Evolutionary conservation across 2,888 invertebrate genomes (phyloP).

Genomic region (Phengaris alcon): DNA sequence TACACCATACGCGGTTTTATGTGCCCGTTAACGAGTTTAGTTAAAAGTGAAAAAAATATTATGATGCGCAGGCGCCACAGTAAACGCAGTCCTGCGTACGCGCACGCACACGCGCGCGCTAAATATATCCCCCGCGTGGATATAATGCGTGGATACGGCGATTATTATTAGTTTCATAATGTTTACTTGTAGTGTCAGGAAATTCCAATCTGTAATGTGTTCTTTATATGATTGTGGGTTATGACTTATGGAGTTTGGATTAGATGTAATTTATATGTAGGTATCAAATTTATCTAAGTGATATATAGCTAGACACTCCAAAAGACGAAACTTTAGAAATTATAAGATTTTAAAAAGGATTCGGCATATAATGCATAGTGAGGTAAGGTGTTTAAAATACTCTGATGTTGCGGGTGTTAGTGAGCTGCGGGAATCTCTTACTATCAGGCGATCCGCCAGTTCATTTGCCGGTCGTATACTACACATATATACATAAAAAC

Average conservation of each 20-base stretch:
- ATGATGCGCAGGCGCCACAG: constrained; percentile 53
- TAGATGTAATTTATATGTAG: no score
- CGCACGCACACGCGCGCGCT: constrained; percentile 34
- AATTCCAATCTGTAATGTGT: constrained; percentile 10
- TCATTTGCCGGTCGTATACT: no score
- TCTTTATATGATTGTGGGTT: not conserved
- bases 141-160: constrained; percentile 48
- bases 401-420: no score
- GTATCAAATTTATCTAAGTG: no score
- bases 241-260: not conserved
- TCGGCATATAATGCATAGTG: no score
- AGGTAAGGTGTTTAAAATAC: no score
- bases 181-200: not conserved
- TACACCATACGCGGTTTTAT: constrained; percentile 6
- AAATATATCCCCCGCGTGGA: constrained; percentile 42
- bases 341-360: no score
- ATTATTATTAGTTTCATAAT: constrained; percentile 31
- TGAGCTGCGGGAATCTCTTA: no score
- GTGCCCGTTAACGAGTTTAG: constrained; percentile 20
- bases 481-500: no score
- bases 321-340: no score
- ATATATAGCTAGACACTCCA: no score
- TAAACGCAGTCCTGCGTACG: constrained; percentile 54
- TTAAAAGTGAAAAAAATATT: constrained; percentile 53
- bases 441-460: no score